Evolutionary conservation across 2,888 invertebrate species (phyloP).

Genomic region (Eilema sororculum): DNA sequence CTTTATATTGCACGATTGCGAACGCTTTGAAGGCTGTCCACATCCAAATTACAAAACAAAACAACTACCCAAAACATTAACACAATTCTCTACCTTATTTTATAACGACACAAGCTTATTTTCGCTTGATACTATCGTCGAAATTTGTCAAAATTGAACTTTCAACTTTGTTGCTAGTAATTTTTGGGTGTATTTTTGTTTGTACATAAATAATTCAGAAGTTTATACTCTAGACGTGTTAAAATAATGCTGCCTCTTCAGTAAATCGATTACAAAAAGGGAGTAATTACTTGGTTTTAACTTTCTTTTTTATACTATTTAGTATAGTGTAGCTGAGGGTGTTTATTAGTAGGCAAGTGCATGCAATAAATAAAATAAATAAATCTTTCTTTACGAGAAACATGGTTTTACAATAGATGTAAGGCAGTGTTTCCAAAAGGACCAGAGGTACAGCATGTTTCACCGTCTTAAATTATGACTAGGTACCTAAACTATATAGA

Average conservation of each 20-base stretch:
- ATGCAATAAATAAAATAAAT: no score
- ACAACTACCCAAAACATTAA: not conserved
- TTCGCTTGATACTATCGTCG: not conserved
- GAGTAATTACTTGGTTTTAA: slow-evolving; percentile 34
- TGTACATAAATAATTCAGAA: slow-evolving; percentile 6
- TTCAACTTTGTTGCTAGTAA: not conserved
- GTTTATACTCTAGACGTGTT: slow-evolving; percentile 39
- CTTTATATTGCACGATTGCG: slow-evolving; percentile 58
- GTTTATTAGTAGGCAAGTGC: no score
- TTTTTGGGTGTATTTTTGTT: slow-evolving; percentile 15
- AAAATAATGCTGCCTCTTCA: slow-evolving; percentile 36
- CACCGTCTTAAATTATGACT: no score
- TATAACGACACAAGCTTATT: accelerated
- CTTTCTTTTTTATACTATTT: not conserved
- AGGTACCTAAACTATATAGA: no score
- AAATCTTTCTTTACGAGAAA: no score
- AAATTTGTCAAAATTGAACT: not conserved
- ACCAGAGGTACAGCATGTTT: no score
- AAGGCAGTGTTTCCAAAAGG: no score
- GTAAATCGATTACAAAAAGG: slow-evolving; percentile 41
- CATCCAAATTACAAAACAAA: not conserved
- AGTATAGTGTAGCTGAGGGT: not conserved
- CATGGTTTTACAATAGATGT: no score
- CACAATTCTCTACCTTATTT: slow-evolving; percentile 20
- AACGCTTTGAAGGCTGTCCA: slow-evolving; percentile 66